A percentile compares a stretch with the other conserved stretches of the same genome.
Conservation (phyloP, 1,140 invertebrate species). For the Halesus radiatus region DNA sequence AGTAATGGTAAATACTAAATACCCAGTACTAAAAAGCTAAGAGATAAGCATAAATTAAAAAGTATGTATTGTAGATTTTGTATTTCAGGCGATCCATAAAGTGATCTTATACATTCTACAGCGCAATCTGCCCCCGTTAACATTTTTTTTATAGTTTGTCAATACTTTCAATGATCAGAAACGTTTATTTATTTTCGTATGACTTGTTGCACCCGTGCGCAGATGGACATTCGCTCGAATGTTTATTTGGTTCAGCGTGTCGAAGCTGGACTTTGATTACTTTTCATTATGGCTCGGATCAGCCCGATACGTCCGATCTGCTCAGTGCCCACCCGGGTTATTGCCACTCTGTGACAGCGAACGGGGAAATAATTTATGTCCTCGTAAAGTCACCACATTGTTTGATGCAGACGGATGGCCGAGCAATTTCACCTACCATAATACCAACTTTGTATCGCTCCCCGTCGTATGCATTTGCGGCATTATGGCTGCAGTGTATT, state of each 20-base stretch:
- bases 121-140: too few relatives aligned
- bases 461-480: slow-evolving; percentile 8
- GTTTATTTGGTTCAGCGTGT: not conserved
- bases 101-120: too few relatives aligned
- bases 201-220: too few relatives aligned
- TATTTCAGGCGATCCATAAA: too few relatives aligned
- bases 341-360: slow-evolving; percentile 21
- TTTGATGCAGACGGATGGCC: slow-evolving; percentile 29
- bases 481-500: not conserved
- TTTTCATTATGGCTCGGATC: slow-evolving; percentile 7
- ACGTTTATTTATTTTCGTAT: too few relatives aligned
- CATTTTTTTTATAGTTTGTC: too few relatives aligned
- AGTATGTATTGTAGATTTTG: too few relatives aligned
- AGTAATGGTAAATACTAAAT: too few relatives aligned
- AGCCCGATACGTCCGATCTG: not conserved
- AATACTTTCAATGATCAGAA: too few relatives aligned
- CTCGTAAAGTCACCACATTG: slow-evolving; percentile 44
- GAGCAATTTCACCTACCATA: slow-evolving; percentile 14
- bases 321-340: not conserved
- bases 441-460: slow-evolving; percentile 1
- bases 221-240: too few relatives aligned
- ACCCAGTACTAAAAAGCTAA: too few relatives aligned
- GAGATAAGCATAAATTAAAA: too few relatives aligned
- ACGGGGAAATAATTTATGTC: slow-evolving; percentile 33
- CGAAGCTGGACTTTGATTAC: slow-evolving; percentile 14